Evolutionary conservation across 2,113 vertebrate genomes (phyloP), one percentile per base, ranked within the genome.

Genomic region (Corythornis vintsioides): DNA sequence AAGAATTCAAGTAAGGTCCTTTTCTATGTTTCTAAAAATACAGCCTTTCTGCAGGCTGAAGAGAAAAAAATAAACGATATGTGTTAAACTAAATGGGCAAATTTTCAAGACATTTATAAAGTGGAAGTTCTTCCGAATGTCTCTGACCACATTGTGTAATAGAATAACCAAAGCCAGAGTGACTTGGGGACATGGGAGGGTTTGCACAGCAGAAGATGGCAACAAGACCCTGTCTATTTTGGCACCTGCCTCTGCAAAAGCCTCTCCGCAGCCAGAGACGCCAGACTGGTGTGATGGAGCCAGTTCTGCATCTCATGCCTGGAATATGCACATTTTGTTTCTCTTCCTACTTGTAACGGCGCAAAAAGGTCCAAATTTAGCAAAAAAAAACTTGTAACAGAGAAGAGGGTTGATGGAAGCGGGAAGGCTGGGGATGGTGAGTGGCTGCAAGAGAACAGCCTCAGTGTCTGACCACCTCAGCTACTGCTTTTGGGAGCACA

Each of bases 361-460:
- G 4, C 43, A 33, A 11, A 86, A 66, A 24, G 25, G 25, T 5
- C 59, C 64, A 53, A 82, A 85, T 83, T 72, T 57, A 90, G 72
- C 42, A 73, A 79, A 78, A 52, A 43, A 78, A 52, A 43, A 77
- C 20, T 26, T 69, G 55, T 73, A 67, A 79, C 19, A 55, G 53
- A 85, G 45, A 57, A 79, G 65, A 80, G 1, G 17, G 24, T 8
- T 55, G 50, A 48, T 35, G 60, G 67, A 53, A 65, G 50, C 3
- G 10, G 15, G 29, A 60, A 26, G 35, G 67, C 55, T 1, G 13
- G 71, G 59, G 79, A 33, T 5, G 26, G 26, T 42, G 52, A 70
- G 77, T 1, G 29, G 16, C 53, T 60, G 75, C 48, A 26, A 11
- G 0, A 0, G 57, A n/a, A n/a, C 18, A 29, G 55, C 52, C 69